Evolutionary conservation across 2,888 invertebrate genomes (phyloP).

Genomic region (Apodemia mormo): DNA sequence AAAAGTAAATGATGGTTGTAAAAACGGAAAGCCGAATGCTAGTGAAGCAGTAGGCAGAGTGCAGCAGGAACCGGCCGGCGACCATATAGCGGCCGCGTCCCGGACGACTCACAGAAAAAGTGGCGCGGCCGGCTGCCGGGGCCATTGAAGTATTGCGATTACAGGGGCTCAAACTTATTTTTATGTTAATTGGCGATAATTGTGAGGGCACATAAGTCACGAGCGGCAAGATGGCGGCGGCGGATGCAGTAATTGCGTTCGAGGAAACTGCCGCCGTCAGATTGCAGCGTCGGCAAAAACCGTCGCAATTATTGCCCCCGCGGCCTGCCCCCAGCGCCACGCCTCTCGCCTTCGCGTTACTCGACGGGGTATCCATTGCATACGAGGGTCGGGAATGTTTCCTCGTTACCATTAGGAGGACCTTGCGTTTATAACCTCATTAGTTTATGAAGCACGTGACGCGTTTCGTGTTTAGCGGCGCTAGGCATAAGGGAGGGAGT

Average conservation of each 20-base stretch:
- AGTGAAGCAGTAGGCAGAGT: too few species aligned
- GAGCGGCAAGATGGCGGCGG: slow-evolving; percentile 68
- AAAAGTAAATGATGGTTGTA: too few species aligned
- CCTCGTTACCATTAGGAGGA: slow-evolving; percentile 25
- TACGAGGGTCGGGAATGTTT: slow-evolving; percentile 29
- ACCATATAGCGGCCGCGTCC: not conserved
- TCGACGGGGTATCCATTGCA: slow-evolving; percentile 34
- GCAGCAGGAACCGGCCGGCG: too few species aligned
- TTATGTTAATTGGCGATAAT: slow-evolving; percentile 65
- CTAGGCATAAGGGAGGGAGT: not conserved
- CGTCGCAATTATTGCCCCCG: slow-evolving; percentile 35
- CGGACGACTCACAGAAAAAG: not conserved
- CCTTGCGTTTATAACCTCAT: slow-evolving; percentile 6
- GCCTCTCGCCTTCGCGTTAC: slow-evolving; percentile 25
- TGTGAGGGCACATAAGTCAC: slow-evolving; percentile 52
- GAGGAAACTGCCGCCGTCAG: slow-evolving; percentile 56
- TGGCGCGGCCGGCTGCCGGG: not conserved
- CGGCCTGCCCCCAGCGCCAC: slow-evolving; percentile 24
- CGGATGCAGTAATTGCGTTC: slow-evolving; percentile 76
- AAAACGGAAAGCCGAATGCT: too few species aligned
- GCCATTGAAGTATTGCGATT: not conserved
- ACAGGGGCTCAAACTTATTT: slow-evolving; percentile 24
- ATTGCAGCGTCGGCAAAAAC: slow-evolving; percentile 41
- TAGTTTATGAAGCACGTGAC: slow-evolving; percentile 2
- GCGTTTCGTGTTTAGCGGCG: slow-evolving; percentile 9